Evolutionary conservation across 2,113 vertebrate species (phyloP).

Genomic region (Anser brachyrhynchus): DNA sequence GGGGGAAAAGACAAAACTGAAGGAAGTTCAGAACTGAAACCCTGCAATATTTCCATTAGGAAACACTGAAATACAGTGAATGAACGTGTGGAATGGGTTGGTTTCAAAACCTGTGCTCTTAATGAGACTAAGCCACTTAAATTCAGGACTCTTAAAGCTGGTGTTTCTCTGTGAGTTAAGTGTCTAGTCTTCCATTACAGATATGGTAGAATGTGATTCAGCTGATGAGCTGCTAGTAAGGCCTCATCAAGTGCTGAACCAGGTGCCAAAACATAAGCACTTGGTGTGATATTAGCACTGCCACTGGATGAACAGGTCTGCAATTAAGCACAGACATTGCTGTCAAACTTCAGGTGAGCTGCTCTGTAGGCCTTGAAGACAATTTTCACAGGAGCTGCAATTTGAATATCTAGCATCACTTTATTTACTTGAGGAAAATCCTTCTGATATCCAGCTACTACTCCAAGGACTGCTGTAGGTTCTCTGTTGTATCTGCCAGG

Average conservation of each 20-base stretch:
- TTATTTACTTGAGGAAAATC: neutral
- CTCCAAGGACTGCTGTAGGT: neutral
- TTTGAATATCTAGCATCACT: neutral
- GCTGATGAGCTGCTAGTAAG: neutral
- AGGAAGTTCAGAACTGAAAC: neutral
- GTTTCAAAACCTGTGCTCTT: neutral
- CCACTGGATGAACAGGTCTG: neutral
- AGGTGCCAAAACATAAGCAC: neutral
- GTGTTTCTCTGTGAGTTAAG: neutral
- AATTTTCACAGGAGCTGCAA: neutral
- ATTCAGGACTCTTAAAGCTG: neutral
- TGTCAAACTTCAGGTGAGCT: neutral
- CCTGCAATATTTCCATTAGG: neutral
- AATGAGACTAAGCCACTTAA: neutral
- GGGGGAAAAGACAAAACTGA: neutral
- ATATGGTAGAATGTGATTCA: neutral
- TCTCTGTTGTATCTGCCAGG: neutral
- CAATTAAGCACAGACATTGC: neutral
- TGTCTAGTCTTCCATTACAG: neutral
- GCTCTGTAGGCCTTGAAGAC: accelerated
- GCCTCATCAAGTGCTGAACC: neutral
- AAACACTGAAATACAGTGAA: neutral
- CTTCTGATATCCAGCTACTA: neutral
- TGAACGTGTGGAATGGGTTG: accelerated
- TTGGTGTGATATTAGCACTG: neutral